These are phyloP conservation scores for Calliphora vicina DNA, from an alignment of 1,140 invertebrate genomes.

Conservation along the genomic window DNA sequence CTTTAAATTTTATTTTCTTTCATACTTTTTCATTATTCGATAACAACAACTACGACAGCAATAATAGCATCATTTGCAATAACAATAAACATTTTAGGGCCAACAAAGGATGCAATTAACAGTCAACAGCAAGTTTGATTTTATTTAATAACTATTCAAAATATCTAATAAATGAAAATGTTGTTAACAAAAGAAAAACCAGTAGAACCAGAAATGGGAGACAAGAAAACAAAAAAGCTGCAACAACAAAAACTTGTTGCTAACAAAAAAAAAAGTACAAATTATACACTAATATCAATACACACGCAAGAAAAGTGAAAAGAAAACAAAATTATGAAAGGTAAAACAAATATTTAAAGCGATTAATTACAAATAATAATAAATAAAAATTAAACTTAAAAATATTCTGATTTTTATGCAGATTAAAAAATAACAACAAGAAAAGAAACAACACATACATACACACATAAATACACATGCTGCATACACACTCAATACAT, in stretches of 20 bases:
- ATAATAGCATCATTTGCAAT: not conserved
- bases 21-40: not conserved
- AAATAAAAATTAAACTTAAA: not conserved
- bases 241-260: slow-evolving; percentile 24
- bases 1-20: not conserved
- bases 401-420: slow-evolving; percentile 14
- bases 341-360: not conserved
- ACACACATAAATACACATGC: slow-evolving; percentile 11
- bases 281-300: not conserved
- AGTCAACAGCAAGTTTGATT: not conserved
- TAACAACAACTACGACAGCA: not conserved
- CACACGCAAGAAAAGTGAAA: not conserved
- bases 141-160: not conserved
- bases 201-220: slow-evolving; percentile 25
- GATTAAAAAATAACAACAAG: not conserved
- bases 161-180: slow-evolving; percentile 4
- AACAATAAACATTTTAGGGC: not conserved
- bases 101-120: not conserved
- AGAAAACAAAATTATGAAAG: not conserved
- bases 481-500: slow-evolving; percentile 5
- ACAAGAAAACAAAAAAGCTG: not conserved
- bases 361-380: not conserved
- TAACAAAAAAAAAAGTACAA: not conserved
- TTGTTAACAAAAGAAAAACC: slow-evolving; percentile 34
- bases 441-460: not conserved